These are phyloP conservation scores for Netelia inedita DNA, from an alignment of 2,888 invertebrate genomes.

Conservation along the genomic window DNA sequence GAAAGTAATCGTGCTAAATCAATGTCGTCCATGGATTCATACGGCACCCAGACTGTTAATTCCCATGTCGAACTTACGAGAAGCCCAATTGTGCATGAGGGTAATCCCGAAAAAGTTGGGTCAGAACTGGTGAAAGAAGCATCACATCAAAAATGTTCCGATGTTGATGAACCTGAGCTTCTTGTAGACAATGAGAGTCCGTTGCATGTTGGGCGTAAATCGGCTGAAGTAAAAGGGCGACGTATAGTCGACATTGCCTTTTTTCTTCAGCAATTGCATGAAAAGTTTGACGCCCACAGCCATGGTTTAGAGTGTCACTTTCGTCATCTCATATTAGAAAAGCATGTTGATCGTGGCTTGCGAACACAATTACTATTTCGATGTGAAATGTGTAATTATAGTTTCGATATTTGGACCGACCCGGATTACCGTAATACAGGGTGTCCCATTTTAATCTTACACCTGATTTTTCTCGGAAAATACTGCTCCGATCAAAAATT, in stretches of 20 bases:
- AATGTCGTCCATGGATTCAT: neutral
- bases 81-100: neutral
- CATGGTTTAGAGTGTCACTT: conserved; percentile 11
- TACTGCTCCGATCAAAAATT: too few species aligned
- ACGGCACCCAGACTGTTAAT: neutral
- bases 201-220: neutral
- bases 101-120: neutral
- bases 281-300: conserved; percentile 9
- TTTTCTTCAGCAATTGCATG: conserved; percentile 19
- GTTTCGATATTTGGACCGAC: conserved; percentile 25
- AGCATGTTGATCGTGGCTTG: conserved; percentile 20
- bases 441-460: too few species aligned
- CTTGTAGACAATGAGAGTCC: neutral
- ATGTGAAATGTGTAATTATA: conserved; percentile 32
- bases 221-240: conserved; percentile 29
- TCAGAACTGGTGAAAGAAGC: neutral
- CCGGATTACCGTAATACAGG: neutral
- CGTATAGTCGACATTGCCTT: conserved; percentile 35
- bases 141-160: neutral
- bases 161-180: conserved; percentile 3
- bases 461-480: too few species aligned
- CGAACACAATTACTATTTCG: conserved; percentile 16
- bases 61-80: neutral
- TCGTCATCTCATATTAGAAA: neutral
- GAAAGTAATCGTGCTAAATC: neutral